Evolutionary conservation across 2,888 invertebrate species (phyloP).

Genomic region (Brachylomia viminalis): DNA sequence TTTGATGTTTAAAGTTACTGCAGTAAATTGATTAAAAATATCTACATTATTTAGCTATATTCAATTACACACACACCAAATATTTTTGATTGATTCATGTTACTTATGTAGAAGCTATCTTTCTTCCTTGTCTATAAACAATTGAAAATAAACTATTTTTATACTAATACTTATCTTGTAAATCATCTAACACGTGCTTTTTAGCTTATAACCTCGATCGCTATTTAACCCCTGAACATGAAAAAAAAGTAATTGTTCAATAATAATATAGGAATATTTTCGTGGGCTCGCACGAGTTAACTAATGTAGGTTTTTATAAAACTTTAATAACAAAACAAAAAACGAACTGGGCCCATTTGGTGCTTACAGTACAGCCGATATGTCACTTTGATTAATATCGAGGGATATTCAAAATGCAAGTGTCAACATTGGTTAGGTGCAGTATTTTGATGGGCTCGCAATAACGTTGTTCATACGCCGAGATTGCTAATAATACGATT

Average conservation of each 20-base stretch:
- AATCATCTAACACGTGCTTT: not conserved
- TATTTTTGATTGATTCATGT: not conserved
- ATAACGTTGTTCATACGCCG: conserved; percentile 76
- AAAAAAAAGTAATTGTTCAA: not conserved
- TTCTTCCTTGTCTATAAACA: not conserved
- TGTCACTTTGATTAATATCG: conserved; percentile 77
- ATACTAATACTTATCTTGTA: not conserved
- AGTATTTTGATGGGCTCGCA: conserved; percentile 78
- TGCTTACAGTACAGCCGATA: conserved; percentile 63
- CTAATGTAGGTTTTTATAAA: not conserved
- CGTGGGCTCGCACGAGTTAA: not conserved
- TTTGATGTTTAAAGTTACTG: not conserved
- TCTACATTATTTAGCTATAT: not conserved
- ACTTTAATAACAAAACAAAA: conserved; percentile 21
- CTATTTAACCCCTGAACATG: not conserved
- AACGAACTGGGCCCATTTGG: conserved; percentile 64
- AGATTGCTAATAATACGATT: conserved; percentile 86
- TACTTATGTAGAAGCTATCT: not conserved
- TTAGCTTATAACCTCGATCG: not conserved
- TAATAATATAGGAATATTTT: not conserved
- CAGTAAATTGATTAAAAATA: not conserved
- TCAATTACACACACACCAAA: not conserved
- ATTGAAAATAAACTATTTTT: not conserved
- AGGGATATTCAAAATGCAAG: conserved; percentile 77
- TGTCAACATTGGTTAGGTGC: conserved; percentile 81